Evolutionary conservation across 1,140 invertebrate genomes (phyloP).

Genomic region (Drosophila orosa): DNA sequence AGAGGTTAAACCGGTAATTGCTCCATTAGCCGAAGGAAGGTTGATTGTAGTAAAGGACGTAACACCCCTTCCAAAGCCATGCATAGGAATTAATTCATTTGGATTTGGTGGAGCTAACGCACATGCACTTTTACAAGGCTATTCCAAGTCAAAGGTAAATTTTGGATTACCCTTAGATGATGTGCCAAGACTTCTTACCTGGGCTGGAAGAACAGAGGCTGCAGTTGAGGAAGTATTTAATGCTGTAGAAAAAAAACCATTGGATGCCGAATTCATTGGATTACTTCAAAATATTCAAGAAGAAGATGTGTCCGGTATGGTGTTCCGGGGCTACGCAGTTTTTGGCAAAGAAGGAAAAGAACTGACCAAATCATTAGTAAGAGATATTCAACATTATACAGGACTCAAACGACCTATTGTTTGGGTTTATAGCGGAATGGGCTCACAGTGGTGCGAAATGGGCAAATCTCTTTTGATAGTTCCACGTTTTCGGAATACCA

Average conservation of each 20-base stretch:
- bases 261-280: conserved; percentile 86
- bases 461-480: conserved; percentile 88
- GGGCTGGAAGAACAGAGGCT: conserved; percentile 86
- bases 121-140: conserved; percentile 89
- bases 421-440: conserved; percentile 96
- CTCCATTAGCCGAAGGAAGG: conserved; percentile 89
- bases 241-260: conserved; percentile 86
- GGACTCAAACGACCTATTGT: conserved; percentile 89
- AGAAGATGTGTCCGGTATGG: conserved; percentile 86
- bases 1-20: conserved; percentile 89
- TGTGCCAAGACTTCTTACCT: conserved; percentile 86
- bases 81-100: conserved; percentile 92
- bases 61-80: conserved; percentile 87
- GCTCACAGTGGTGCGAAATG: conserved; percentile 95
- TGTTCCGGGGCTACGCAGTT: conserved; percentile 86
- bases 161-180: conserved; percentile 85
- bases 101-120: conserved; percentile 93
- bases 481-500: conserved; percentile 89
- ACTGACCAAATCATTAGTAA: conserved; percentile 83
- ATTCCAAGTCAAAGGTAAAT: conserved; percentile 85
- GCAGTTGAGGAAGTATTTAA: conserved; percentile 89
- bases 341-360: conserved; percentile 85
- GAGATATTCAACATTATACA: conserved; percentile 86
- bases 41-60: conserved; percentile 89
- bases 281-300: conserved; percentile 86